These are phyloP conservation scores for Plecturocebus donacophilus DNA, from an alignment of 2,113 vertebrate species.

Conservation along the genomic window DNA sequence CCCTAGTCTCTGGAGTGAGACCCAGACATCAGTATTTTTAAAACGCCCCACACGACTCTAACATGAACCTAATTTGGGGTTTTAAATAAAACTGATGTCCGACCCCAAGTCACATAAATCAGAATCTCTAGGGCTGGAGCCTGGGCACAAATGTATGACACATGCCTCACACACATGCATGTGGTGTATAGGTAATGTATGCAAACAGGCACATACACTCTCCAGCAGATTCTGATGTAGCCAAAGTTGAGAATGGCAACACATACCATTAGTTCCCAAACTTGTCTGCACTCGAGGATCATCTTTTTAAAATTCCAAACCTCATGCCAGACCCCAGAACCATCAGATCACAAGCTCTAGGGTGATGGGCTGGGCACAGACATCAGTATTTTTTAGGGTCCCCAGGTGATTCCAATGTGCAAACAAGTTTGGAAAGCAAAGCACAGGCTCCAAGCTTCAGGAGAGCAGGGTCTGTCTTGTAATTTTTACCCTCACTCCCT, in stretches of 20 bases:
- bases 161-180: neutral
- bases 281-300: neutral
- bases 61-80: neutral
- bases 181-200: too few species aligned
- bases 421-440: neutral
- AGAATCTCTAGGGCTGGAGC: neutral
- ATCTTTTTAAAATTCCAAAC: neutral
- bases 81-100: conserved; percentile 3
- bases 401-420: neutral
- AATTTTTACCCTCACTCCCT: neutral
- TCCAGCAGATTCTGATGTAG: neutral
- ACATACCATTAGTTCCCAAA: neutral
- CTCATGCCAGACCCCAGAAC: neutral
- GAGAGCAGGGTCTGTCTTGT: neutral
- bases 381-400: neutral
- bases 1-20: neutral
- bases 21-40: neutral
- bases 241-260: neutral
- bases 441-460: neutral
- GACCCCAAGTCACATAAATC: neutral
- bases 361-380: neutral
- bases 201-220: neutral
- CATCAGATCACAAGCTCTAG: neutral
- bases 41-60: neutral
- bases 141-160: neutral